These are phyloP conservation scores for Habroteleia sp. DNA, from an alignment of 2,888 invertebrate genomes.

Conservation along the genomic window DNA sequence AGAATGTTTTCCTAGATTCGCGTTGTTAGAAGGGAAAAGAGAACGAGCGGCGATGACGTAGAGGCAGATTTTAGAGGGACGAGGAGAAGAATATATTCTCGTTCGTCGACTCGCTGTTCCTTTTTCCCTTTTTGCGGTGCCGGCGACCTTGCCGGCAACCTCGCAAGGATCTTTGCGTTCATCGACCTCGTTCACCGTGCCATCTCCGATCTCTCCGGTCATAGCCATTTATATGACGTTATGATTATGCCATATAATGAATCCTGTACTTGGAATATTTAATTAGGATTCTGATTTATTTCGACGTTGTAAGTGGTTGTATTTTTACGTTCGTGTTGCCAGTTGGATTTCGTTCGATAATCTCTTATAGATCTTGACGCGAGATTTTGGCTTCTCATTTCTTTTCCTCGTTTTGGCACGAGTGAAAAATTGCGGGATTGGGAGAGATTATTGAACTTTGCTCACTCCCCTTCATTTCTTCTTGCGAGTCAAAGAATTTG, in stretches of 20 bases:
- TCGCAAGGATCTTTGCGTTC: constrained; percentile 78
- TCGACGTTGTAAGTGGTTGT: constrained; percentile 42
- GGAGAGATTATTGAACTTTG: constrained; percentile 30
- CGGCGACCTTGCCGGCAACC: constrained; percentile 65
- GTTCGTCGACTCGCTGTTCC: constrained; percentile 65
- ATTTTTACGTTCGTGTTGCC: constrained; percentile 38
- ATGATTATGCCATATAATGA: constrained; percentile 59
- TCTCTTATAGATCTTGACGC: constrained; percentile 33
- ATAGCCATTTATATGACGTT: constrained; percentile 59
- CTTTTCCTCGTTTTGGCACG: constrained; percentile 11
- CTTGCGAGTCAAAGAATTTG: no score
- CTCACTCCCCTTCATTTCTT: not conserved
- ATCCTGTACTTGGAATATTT: constrained; percentile 53
- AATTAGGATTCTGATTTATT: constrained; percentile 53
- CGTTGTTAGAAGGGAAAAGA: constrained; percentile 56
- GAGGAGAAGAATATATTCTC: constrained; percentile 53
- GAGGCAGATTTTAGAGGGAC: constrained; percentile 29
- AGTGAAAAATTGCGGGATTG: constrained; percentile 34
- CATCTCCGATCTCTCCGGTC: constrained; percentile 63
- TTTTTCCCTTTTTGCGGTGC: constrained; percentile 69
- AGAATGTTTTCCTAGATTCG: constrained; percentile 71
- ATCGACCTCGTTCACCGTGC: constrained; percentile 69
- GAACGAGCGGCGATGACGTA: constrained; percentile 48
- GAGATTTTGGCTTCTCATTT: constrained; percentile 26
- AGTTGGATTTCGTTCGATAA: constrained; percentile 41